phyloP scores from a whole-genome alignment of 1,140 invertebrate genomes.

The Bombus sibiricus region DNA sequence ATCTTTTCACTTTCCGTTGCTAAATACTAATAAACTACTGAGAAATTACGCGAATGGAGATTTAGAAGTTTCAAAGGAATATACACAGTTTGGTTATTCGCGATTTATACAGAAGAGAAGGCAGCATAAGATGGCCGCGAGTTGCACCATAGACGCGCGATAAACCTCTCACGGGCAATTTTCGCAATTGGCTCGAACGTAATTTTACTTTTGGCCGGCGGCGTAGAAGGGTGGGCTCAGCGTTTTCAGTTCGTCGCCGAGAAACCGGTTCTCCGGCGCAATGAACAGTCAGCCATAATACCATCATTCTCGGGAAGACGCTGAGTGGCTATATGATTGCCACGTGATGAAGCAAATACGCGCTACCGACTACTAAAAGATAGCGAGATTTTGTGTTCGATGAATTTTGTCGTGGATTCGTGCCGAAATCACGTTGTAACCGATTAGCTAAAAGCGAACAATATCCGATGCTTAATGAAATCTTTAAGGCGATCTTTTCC shows the following conservation, averaged over 20 bases:
- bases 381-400: constrained; percentile 58
- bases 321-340: constrained; percentile 67
- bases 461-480: accelerated
- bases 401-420: background rate
- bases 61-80: background rate
- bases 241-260: constrained; percentile 47
- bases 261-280: constrained; percentile 69
- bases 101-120: background rate
- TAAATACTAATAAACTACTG: too few relatives aligned
- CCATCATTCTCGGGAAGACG: constrained; percentile 61
- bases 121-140: background rate
- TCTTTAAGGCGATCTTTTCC: background rate
- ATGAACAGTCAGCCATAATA: constrained; percentile 62
- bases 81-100: background rate
- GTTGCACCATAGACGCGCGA: constrained; percentile 1
- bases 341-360: constrained; percentile 68
- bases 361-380: constrained; percentile 72
- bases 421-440: background rate
- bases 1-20: background rate
- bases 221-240: background rate
- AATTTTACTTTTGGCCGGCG: constrained; percentile 59
- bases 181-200: constrained; percentile 59
- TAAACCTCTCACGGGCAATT: constrained; percentile 54
- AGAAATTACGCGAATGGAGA: background rate
- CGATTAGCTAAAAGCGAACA: background rate